phyloP scores from a whole-genome alignment of 2,888 invertebrate species.

The Villa cingulata region DNA sequence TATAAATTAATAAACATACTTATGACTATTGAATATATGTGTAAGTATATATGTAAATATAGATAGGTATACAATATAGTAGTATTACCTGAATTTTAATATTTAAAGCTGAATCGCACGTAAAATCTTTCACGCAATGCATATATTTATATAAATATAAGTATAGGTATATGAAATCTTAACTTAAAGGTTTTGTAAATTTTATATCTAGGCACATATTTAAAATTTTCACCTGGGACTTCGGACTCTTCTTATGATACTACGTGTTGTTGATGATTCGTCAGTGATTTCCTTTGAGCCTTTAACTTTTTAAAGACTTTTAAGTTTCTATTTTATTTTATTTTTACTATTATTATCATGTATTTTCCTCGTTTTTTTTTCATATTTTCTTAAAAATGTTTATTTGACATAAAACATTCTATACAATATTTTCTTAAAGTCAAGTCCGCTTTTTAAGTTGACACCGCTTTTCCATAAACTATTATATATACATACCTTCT shows the following conservation, averaged over 20 bases:
- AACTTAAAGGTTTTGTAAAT: background rate
- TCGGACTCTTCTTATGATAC: conserved; percentile 7
- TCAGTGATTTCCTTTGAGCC: conserved; percentile 8
- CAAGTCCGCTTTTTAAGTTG: background rate
- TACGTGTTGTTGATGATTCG: conserved; percentile 13
- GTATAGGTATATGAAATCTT: too few relatives aligned
- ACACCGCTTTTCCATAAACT: background rate
- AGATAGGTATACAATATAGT: too few relatives aligned
- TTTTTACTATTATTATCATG: background rate
- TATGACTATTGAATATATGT: too few relatives aligned
- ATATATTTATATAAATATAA: too few relatives aligned
- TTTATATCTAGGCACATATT: background rate
- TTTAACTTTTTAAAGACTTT: background rate
- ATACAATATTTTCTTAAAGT: background rate
- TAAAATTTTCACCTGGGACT: background rate
- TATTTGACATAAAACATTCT: background rate
- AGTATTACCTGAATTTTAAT: too few relatives aligned
- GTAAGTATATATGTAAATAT: too few relatives aligned
- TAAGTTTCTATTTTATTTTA: background rate
- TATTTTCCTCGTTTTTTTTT: background rate
- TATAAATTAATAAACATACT: too few relatives aligned
- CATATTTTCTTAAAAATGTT: background rate
- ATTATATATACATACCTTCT: too few relatives aligned
- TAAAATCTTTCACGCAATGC: background rate
- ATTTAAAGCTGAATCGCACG: background rate